A percentile compares a stretch with the other conserved stretches of the same genome.
Conservation (phyloP, 2,113 vertebrate genomes). For the Raja brachyura region DNA sequence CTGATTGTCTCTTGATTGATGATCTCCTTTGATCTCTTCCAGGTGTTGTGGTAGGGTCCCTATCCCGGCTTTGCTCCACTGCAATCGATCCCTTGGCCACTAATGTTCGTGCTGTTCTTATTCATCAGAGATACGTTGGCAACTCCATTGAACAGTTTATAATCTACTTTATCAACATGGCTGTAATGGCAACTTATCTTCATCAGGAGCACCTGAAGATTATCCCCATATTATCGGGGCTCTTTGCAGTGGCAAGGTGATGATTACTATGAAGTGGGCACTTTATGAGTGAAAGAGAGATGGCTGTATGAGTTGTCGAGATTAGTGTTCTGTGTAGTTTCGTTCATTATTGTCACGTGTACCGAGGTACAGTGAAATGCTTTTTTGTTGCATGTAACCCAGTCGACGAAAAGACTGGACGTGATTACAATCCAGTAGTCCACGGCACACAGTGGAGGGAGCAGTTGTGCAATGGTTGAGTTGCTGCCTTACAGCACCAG, state of each 20-base stretch:
- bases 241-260: constrained; percentile 63
- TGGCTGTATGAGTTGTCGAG: no score
- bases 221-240: constrained; percentile 53
- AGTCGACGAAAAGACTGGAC: no score
- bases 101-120: constrained; percentile 40
- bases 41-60: constrained; percentile 53
- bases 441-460: no score
- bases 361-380: no score
- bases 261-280: background rate
- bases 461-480: no score
- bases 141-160: constrained; percentile 53
- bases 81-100: constrained; percentile 47
- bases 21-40: constrained; percentile 15
- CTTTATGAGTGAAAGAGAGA: background rate
- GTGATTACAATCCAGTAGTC: no score
- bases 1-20: background rate
- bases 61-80: constrained; percentile 53
- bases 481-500: no score
- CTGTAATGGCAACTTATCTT: constrained; percentile 54
- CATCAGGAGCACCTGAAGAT: constrained; percentile 56
- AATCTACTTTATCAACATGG: constrained; percentile 58
- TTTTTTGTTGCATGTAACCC: no score
- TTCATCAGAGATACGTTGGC: constrained; percentile 54
- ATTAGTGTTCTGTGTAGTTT: no score
- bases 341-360: no score